phyloP scores from a whole-genome alignment of 2,113 vertebrate genomes.

The Murina feae region DNA sequence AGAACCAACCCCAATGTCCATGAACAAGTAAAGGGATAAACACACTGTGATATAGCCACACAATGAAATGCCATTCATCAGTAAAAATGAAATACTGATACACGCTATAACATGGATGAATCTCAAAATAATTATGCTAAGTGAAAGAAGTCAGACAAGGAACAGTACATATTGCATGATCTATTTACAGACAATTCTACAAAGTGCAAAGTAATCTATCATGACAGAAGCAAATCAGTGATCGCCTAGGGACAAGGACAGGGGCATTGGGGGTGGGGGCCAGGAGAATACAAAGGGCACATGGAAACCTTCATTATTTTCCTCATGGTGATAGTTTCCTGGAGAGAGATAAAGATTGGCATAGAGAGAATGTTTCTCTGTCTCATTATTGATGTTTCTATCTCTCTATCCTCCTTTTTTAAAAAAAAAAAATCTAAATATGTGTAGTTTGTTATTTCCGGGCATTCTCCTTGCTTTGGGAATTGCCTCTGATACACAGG shows the following conservation, averaged over 20 bases:
- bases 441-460: background rate
- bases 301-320: background rate
- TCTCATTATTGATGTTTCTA: too few relatives aligned
- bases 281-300: background rate
- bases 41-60: background rate
- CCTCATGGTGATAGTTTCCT: background rate
- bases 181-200: background rate
- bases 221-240: background rate
- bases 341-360: background rate
- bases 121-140: constrained; percentile 20
- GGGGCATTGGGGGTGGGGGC: background rate
- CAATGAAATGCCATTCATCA: background rate
- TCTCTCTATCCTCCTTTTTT: too few relatives aligned
- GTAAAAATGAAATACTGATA: background rate
- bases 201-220: background rate
- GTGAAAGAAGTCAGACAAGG: background rate
- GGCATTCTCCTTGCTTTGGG: background rate
- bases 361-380: too few relatives aligned
- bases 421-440: background rate
- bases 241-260: background rate
- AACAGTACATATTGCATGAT: background rate
- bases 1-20: background rate
- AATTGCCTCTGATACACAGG: background rate
- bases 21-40: background rate
- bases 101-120: background rate